Percentiles rank a stretch among this genome's conserved stretches.
These are phyloP conservation scores for Mionectes macconnelli DNA, from an alignment of 2,113 vertebrate species.

Conservation along the genomic window DNA sequence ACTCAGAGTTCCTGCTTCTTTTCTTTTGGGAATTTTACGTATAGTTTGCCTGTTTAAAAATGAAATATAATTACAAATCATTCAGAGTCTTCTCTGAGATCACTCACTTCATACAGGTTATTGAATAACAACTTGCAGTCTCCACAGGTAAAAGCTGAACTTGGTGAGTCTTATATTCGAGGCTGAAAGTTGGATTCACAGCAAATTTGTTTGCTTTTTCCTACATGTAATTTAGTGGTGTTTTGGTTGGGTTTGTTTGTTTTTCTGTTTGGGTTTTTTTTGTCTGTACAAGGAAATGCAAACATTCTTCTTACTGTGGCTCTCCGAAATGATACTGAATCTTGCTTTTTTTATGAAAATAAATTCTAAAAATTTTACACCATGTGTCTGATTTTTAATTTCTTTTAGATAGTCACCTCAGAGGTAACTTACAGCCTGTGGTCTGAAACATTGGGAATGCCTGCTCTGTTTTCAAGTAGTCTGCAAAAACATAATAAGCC, in stretches of 20 bases:
- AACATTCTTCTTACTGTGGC: not conserved
- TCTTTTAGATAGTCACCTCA: not conserved
- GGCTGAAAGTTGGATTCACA: not conserved
- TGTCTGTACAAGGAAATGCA: not conserved
- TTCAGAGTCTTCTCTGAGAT: not conserved
- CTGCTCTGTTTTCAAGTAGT: not conserved
- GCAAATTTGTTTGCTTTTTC: not conserved
- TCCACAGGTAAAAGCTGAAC: not conserved
- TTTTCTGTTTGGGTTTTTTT: not conserved
- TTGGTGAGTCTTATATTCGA: not conserved
- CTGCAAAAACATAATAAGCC: not conserved
- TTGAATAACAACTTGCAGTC: not conserved
- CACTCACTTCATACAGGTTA: not conserved
- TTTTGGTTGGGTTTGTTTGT: not conserved
- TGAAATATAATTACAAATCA: not conserved
- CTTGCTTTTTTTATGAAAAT: not conserved
- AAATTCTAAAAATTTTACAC: not conserved
- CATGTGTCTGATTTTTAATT: not conserved
- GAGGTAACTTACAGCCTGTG: not conserved
- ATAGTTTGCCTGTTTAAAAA: not conserved
- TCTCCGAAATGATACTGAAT: not conserved
- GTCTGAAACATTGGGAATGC: not conserved
- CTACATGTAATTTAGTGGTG: not conserved
- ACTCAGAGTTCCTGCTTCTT: not conserved
- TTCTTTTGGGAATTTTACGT: not conserved